Evolutionary conservation across 2,797 vertebrate genomes (phyloP).

Genomic region (Tamandua tetradactyla): DNA sequence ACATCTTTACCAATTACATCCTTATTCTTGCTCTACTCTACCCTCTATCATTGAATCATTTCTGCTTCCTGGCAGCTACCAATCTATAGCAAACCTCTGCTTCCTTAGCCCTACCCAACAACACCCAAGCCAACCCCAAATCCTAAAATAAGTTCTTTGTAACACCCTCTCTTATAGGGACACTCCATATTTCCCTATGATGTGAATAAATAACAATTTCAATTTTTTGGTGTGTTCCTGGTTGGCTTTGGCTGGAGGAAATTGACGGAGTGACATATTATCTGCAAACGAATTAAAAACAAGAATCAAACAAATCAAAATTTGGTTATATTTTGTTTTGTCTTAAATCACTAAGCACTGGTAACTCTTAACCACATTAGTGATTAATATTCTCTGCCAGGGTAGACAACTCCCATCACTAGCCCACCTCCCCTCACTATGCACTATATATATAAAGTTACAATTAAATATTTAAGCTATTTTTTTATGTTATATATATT

Average conservation of each 20-base stretch:
- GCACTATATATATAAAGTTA: not conserved
- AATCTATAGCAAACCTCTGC: not conserved
- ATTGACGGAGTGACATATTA: not conserved
- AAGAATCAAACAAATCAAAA: slow-evolving; percentile 48
- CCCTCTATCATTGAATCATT: not conserved
- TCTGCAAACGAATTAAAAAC: slow-evolving; percentile 42
- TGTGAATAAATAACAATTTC: not conserved
- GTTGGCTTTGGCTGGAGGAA: not conserved
- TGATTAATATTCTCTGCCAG: slow-evolving; percentile 6
- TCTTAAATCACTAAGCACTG: slow-evolving; percentile 34
- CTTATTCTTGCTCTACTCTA: slow-evolving; percentile 6
- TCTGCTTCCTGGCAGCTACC: not conserved
- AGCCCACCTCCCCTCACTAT: not conserved
- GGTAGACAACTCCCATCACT: not conserved
- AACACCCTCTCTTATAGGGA: slow-evolving; percentile 8
- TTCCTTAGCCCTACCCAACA: not conserved
- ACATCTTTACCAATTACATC: not conserved
- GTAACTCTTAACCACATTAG: not conserved
- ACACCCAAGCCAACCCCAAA: slow-evolving; percentile 13
- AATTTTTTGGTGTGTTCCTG: slow-evolving; percentile 9
- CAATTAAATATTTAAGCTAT: not conserved
- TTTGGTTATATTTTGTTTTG: not conserved
- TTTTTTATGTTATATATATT: not conserved
- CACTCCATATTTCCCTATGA: not conserved
- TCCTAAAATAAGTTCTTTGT: not conserved